Percentiles rank a stretch among this genome's conserved stretches.
These are phyloP conservation scores for Aplocera efformata DNA, from an alignment of 2,888 invertebrate species.

Conservation along the genomic window DNA sequence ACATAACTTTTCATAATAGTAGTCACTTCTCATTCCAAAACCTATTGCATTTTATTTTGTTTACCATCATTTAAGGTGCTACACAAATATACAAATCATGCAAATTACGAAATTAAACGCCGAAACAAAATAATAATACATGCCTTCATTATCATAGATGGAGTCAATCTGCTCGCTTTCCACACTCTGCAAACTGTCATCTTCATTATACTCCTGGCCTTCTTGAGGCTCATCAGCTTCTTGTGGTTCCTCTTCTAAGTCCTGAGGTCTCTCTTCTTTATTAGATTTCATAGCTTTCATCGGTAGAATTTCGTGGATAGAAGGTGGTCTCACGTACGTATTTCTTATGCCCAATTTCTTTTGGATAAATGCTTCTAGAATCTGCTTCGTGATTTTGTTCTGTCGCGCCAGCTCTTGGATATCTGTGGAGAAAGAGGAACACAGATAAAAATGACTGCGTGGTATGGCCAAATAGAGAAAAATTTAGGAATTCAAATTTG, in stretches of 20 bases:
- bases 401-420: conserved; percentile 84
- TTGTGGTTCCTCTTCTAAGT: conserved; percentile 21
- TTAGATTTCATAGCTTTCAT: conserved; percentile 42
- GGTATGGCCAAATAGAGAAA: conserved; percentile 29
- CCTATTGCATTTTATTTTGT: too few species aligned
- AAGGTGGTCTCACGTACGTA: conserved; percentile 74
- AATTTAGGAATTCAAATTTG: conserved; percentile 30
- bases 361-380: conserved; percentile 86
- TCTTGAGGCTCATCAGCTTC: conserved; percentile 30
- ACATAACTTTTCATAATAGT: too few species aligned
- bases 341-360: conserved; percentile 83
- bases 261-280: conserved; percentile 35
- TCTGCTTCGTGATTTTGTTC: conserved; percentile 88
- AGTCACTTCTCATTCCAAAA: too few species aligned
- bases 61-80: too few species aligned
- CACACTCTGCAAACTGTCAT: conserved; percentile 83
- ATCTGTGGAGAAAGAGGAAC: conserved; percentile 72
- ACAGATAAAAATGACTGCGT: conserved; percentile 76
- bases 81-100: too few species aligned
- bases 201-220: conserved; percentile 46
- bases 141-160: conserved; percentile 77
- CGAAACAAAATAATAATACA: background rate
- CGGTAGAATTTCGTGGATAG: conserved; percentile 84
- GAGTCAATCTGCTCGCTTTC: conserved; percentile 86
- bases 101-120: too few species aligned